phyloP scores from a whole-genome alignment of 2,888 invertebrate genomes.

The Clunio marinus region DNA sequence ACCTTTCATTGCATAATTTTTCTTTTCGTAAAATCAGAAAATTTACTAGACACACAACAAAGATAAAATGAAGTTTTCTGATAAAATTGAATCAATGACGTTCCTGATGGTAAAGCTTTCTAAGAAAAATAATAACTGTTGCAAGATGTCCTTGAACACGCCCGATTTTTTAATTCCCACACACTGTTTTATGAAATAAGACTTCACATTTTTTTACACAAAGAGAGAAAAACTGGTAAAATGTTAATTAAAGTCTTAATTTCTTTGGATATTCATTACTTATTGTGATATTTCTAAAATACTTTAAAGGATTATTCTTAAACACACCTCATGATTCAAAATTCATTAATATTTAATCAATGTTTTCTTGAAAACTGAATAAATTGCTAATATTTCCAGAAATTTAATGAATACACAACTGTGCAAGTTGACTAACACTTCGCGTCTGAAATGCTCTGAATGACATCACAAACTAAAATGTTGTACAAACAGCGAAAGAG shows the following conservation, averaged over 20 bases:
- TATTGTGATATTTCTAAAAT: too few species aligned
- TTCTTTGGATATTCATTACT: too few species aligned
- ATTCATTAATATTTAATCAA: too few species aligned
- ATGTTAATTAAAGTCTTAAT: neutral
- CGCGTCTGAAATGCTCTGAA: neutral
- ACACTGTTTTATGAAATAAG: neutral
- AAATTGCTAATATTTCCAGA: too few species aligned
- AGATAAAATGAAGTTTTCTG: neutral
- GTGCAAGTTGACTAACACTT: neutral
- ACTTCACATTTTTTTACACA: neutral
- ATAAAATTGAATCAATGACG: too few species aligned
- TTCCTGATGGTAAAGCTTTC: conserved; percentile 2
- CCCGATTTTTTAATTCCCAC: neutral
- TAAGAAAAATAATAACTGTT: neutral
- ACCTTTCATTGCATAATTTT: conserved; percentile 23
- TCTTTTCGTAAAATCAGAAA: neutral
- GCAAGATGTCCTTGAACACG: conserved; percentile 3
- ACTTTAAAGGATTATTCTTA: too few species aligned
- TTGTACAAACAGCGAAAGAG: neutral
- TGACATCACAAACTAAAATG: conserved; percentile 4
- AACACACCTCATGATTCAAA: conserved; percentile 22
- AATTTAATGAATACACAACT: neutral
- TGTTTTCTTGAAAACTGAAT: too few species aligned
- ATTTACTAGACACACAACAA: neutral
- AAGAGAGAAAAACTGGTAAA: neutral